Percentiles rank a stretch among this genome's conserved stretches.
Conservation (phyloP, 2,888 invertebrate species). For the Globia sparganii region DNA sequence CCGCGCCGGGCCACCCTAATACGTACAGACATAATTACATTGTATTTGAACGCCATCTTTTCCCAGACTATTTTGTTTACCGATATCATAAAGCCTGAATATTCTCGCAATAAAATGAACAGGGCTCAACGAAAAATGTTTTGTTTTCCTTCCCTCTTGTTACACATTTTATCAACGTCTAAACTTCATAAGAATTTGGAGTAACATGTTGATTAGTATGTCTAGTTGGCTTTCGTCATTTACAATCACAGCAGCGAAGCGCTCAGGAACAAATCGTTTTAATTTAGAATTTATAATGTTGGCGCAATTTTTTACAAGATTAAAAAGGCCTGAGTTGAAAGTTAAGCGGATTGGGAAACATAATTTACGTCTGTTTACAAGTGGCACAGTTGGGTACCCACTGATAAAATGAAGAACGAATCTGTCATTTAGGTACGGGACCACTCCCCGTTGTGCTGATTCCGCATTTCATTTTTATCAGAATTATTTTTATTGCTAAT, state of each 20-base stretch:
- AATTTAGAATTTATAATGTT: slow-evolving; percentile 70
- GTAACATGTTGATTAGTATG: slow-evolving; percentile 50
- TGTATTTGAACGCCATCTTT: slow-evolving; percentile 75
- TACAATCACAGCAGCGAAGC: slow-evolving; percentile 52
- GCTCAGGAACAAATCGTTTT: slow-evolving; percentile 59
- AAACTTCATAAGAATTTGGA: slow-evolving; percentile 30
- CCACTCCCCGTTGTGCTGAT: slow-evolving; percentile 47
- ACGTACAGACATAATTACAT: slow-evolving; percentile 79
- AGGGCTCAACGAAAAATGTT: slow-evolving; percentile 37
- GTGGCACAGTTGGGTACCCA: slow-evolving; percentile 61
- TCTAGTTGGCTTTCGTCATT: slow-evolving; percentile 43
- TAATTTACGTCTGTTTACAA: slow-evolving; percentile 77
- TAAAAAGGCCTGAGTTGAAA: slow-evolving; percentile 75
- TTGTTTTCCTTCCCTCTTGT: slow-evolving; percentile 16
- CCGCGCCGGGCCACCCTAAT: slow-evolving; percentile 70
- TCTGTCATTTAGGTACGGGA: slow-evolving; percentile 55
- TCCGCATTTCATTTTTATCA: slow-evolving; percentile 55
- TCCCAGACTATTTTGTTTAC: slow-evolving; percentile 66
- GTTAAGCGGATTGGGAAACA: slow-evolving; percentile 78
- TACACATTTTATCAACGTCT: slow-evolving; percentile 50
- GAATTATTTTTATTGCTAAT: no score
- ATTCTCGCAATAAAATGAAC: slow-evolving; percentile 43
- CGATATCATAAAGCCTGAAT: slow-evolving; percentile 59
- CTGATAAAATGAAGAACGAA: slow-evolving; percentile 68
- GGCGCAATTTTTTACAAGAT: slow-evolving; percentile 77